Base-by-base conservation (phyloP, 2,888 invertebrate species). In the Drosophila paranaensis region DNA sequence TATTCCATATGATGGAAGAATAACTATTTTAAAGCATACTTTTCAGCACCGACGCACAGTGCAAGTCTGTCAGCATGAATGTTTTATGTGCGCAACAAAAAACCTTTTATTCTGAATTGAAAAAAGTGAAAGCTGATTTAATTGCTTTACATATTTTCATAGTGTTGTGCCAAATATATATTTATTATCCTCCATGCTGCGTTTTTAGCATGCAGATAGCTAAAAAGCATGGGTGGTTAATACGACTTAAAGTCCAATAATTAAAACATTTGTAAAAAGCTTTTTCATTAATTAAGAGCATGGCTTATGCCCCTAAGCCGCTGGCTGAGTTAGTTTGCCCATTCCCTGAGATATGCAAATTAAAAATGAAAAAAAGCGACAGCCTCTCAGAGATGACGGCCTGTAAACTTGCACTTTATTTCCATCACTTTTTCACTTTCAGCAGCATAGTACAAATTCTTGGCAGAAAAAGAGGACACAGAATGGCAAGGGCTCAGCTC, bases 371-470 rank as follows among this genome's bases (percentile, higher is more conserved):
- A 40, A 48, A 40, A 42, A 37, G 46, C 57, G 30, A 16, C 8
- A 58, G 37, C 27, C 60, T 58, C 45, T 43, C 30, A 33, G 33
- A 51, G 66, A 43, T 56, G 65, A 50, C 43, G 48, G 48, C 40
- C 67, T 62, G 65, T 67, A 77, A 74, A 74, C 81, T 80, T 81
- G 63, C 81, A 81, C 80, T 74, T 81, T 71, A 77, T 81, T 81
- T 62, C 60, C 83, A 69, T 77, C 70, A 77, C 65, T 80, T 74
- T 82, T 79, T 73, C 58, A 82, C 82, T 79, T 69, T 64, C 64
- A 30, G 25, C 63, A 64, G 51, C 42, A 60, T 46, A 43, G 60
- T 70, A 48, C 60, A 63, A 74, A 74, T 50, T 53, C 73, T 50
- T 37, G 37, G 37, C 45, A 40, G 27, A 46, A 56, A 62, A 51